Evolutionary conservation across 1,140 invertebrate genomes (phyloP), one percentile per base, ranked within the genome.

Genomic region (Drosophila subobscura): DNA sequence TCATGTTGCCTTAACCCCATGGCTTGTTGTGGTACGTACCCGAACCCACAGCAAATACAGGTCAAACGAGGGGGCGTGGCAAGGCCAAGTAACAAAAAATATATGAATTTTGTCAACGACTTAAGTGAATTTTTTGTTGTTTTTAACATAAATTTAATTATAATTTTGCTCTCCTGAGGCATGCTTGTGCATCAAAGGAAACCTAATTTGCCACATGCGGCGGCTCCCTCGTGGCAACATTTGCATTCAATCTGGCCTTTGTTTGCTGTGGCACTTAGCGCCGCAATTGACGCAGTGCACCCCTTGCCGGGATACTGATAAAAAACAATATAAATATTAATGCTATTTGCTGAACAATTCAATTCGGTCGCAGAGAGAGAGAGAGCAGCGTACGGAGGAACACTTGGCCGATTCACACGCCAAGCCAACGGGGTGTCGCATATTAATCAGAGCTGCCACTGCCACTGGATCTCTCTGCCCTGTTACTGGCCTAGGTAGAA

Each of bases 341-440:
- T 89, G 79, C 75, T 89, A 76, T 88, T 89, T 88, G 84, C 84
- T 76, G 79, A 88, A 88, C 75, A 80, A 84, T 89, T 88, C 83
- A 89, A 88, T 88, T 79, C 71, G 70, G 46, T 3, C 37, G 27
- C 5, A 10, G n/a, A 12, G 20, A 6, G 20, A 45, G 25, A 7
- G 22, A 53, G 23, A 54, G 55, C 67, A 54, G 55, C 67, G 72
- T 61, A 54, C 65, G 65, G 41, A 67, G 74, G 55, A 75, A 88
- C 83, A 88, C 79, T 88, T 73, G 83, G 71, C 46, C 40, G 59
- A 42, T 88, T 88, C 83, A 88, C 83, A 89, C 75, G 81, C 50
- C 37, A 41, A 49, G 74, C 10, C 79, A 74, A 55, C 77, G 73
- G 81, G 81, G 65, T 64, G 78, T 81, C 85, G 81, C 83, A 81